A percentile compares a stretch with the other conserved stretches of the same genome.
Conservation (phyloP, 2,113 vertebrate species). For the Caranx ignobilis region DNA sequence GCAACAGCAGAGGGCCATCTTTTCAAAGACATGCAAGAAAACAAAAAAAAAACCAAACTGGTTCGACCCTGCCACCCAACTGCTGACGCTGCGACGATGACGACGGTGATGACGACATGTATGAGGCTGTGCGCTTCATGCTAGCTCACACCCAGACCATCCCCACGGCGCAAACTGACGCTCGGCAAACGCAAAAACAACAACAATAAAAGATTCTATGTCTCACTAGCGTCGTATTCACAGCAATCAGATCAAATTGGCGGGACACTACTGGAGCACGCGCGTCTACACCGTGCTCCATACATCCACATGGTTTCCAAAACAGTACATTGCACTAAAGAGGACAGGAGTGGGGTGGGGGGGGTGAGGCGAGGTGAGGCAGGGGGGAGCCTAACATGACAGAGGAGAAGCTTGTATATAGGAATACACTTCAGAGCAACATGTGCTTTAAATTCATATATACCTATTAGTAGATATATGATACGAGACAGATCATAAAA, state of each 20-base stretch:
- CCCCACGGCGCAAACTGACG: conserved; percentile 20
- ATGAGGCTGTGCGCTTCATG: conserved; percentile 21
- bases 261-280: conserved; percentile 33
- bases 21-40: conserved; percentile 35
- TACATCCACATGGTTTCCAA: conserved; percentile 64
- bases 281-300: conserved; percentile 20
- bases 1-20: conserved; percentile 21
- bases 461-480: conserved; percentile 52
- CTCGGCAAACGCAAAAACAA: conserved; percentile 1
- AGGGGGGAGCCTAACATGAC: conserved; percentile 23
- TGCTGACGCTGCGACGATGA: background rate
- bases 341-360: conserved; percentile 5
- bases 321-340: conserved; percentile 77
- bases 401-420: conserved; percentile 34
- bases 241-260: conserved; percentile 54
- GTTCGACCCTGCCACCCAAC: background rate
- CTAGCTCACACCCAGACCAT: conserved; percentile 8
- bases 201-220: conserved; percentile 4
- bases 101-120: accelerated
- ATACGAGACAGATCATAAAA: conserved; percentile 51
- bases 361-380: background rate
- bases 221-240: conserved; percentile 49
- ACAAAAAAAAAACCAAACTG: background rate
- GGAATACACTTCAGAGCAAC: conserved; percentile 65
- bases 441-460: conserved; percentile 74